Evolutionary conservation across 2,113 vertebrate species (phyloP), one percentile per base, ranked within the genome.

Genomic region (Noturus placidus): DNA sequence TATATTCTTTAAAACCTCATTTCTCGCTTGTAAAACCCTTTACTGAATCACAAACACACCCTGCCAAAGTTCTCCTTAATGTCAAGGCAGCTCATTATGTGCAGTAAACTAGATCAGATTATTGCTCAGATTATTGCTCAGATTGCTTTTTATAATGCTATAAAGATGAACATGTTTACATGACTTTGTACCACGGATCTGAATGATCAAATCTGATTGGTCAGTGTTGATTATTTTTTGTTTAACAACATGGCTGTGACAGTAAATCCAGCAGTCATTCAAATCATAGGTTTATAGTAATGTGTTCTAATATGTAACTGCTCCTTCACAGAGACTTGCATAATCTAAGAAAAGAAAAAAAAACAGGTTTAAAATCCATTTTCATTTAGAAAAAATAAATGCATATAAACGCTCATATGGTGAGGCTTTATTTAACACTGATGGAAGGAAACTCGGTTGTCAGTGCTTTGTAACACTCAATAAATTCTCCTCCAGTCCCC

Each of bases 1-100:
- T 76, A 56, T 85, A 72, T 86, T 57, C 65, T 86, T 74, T 67
- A 20, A 84, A 87, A 59, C 63, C 84, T 90, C 19, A 88, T 56
- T 85, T 72, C 81, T 69, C 83, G 30, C 14, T 76, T 84, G 56
- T 72, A 78, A 89, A 86, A 52, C 15, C n/a, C 46, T 79, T 79
- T 11, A 86, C 74, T 86, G 74, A 33, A 50, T 46, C 74, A 25
- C 65, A 33, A 82, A n/a, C n/a, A 67, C 61, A 83, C 50, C 72
- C 63, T 82, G 83, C 87, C 46, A 83, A 87, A 85, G 30, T 11
- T 74, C 61, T 83, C 76, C 54, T 50, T 82, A 63, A 85, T 85
- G 78, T 85, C 59, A 69, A 8, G 78, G 52, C 38, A 50, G 52
- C 86, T 87, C 33, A 72, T 81, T 87, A 57, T 81, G 61, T 87